phyloP scores from a whole-genome alignment of 2,113 vertebrate genomes.

The Austrofundulus limnaeus region DNA sequence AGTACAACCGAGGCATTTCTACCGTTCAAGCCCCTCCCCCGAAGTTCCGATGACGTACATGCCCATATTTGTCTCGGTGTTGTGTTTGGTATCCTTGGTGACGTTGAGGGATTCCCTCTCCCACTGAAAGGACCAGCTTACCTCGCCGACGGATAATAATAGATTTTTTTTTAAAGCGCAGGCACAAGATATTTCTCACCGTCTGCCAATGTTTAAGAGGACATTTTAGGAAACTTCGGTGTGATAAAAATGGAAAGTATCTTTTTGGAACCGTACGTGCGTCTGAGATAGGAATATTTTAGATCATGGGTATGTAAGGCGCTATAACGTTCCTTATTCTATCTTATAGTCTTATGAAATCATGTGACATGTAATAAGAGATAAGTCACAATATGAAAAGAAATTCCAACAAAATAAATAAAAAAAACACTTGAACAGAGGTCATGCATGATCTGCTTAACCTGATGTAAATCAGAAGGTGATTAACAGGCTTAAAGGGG shows the following conservation, averaged over 20 bases:
- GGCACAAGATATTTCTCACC: constrained; percentile 77
- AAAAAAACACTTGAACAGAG: no score
- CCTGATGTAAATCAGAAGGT: no score
- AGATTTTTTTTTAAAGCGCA: constrained; percentile 75
- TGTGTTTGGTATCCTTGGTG: constrained; percentile 99
- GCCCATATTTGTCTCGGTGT: constrained; percentile 89
- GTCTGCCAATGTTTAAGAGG: constrained; percentile 66
- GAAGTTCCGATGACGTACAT: constrained; percentile 98
- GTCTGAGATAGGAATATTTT: constrained; percentile 27
- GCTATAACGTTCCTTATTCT: constrained; percentile 16
- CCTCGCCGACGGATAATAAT: constrained; percentile 84
- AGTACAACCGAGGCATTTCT: constrained; percentile 65
- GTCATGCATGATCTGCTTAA: no score
- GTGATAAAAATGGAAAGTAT: constrained; percentile 61
- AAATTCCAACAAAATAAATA: no score
- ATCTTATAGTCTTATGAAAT: neutral
- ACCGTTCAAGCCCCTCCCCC: constrained; percentile 77
- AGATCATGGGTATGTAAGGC: constrained; percentile 12
- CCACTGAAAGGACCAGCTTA: constrained; percentile 76
- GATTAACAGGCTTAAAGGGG: no score
- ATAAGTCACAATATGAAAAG: no score
- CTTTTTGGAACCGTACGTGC: constrained; percentile 33
- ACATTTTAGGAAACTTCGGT: constrained; percentile 54
- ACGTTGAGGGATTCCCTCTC: constrained; percentile 98
- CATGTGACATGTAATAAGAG: neutral